Percentiles rank a stretch among this genome's conserved stretches.
phyloP scores from a whole-genome alignment of 2,113 vertebrate genomes.

The Eurypyga helias region DNA sequence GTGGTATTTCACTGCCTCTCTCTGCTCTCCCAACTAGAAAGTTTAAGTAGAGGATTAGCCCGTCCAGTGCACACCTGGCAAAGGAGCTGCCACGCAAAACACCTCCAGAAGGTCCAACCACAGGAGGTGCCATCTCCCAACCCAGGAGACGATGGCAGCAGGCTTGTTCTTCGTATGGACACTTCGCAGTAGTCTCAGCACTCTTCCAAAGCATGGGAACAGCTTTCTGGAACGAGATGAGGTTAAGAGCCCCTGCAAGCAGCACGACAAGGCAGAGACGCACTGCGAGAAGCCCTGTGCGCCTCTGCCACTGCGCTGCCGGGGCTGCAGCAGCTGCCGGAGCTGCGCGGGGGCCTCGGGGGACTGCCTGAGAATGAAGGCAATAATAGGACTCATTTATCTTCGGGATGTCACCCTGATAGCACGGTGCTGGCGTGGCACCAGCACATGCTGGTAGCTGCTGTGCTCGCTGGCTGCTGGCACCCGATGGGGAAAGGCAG shows the following conservation, averaged over 20 bases:
- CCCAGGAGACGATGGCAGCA: fast-evolving
- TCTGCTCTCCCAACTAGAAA: not conserved
- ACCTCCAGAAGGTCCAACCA: not conserved
- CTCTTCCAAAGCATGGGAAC: fast-evolving
- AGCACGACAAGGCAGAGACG: fast-evolving
- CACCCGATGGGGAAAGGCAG: not conserved
- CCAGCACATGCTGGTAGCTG: fast-evolving
- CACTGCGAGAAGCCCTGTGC: not conserved
- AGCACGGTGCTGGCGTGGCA: not conserved
- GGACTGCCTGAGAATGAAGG: not conserved
- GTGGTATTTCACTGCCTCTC: not conserved
- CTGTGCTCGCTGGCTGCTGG: fast-evolving
- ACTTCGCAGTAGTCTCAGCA: not conserved
- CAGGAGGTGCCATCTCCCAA: not conserved
- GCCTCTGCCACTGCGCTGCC: fast-evolving
- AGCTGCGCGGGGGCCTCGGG: not conserved
- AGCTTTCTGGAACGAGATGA: not conserved
- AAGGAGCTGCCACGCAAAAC: not conserved
- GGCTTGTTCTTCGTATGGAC: not conserved
- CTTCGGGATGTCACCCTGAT: not conserved
- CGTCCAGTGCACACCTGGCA: not conserved
- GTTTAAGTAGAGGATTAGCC: not conserved
- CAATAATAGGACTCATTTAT: not conserved
- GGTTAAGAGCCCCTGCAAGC: not conserved
- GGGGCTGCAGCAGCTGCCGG: not conserved